Evolutionary conservation across 1,140 invertebrate genomes (phyloP).

Genomic region (Bombus ignitus): DNA sequence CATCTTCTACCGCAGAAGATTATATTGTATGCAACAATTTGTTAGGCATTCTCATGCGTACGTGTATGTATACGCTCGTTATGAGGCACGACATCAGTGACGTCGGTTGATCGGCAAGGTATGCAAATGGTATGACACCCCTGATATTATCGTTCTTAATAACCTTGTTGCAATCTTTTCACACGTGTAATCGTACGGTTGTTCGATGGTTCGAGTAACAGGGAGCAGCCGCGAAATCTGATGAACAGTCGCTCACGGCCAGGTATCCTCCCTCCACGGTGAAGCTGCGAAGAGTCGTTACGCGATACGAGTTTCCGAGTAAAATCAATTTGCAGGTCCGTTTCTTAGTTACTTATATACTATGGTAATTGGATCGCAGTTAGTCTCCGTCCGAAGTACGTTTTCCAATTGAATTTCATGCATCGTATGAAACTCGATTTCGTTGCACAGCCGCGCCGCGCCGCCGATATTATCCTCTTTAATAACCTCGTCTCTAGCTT

Average conservation of each 20-base stretch:
- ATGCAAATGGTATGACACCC: conserved; percentile 8
- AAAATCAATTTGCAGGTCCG: conserved; percentile 23
- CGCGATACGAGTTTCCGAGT: neutral
- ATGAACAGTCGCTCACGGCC: conserved; percentile 11
- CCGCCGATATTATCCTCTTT: conserved; percentile 31
- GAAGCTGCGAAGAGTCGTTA: neutral
- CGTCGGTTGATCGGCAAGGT: neutral
- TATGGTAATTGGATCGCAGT: conserved; percentile 12
- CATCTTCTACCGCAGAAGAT: too few relatives aligned
- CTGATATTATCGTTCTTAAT: conserved; percentile 40
- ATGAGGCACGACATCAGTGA: neutral
- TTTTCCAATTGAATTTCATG: conserved; percentile 15
- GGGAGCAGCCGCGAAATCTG: conserved; percentile 6
- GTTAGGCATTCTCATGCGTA: neutral
- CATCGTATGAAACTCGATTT: conserved; percentile 1
- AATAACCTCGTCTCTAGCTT: conserved; percentile 4
- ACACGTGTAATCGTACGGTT: conserved; percentile 36
- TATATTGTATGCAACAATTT: too few relatives aligned
- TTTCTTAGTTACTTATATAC: neutral
- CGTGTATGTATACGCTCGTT: neutral
- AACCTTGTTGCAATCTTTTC: conserved; percentile 44
- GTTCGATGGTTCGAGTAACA: neutral
- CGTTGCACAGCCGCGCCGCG: neutral
- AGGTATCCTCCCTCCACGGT: neutral
- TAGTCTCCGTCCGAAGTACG: neutral